A percentile compares a stretch with the other conserved stretches of the same genome.
Evolutionary conservation across 2,113 vertebrate genomes (phyloP).

Genomic region (Nerophis lumbriciformis): DNA sequence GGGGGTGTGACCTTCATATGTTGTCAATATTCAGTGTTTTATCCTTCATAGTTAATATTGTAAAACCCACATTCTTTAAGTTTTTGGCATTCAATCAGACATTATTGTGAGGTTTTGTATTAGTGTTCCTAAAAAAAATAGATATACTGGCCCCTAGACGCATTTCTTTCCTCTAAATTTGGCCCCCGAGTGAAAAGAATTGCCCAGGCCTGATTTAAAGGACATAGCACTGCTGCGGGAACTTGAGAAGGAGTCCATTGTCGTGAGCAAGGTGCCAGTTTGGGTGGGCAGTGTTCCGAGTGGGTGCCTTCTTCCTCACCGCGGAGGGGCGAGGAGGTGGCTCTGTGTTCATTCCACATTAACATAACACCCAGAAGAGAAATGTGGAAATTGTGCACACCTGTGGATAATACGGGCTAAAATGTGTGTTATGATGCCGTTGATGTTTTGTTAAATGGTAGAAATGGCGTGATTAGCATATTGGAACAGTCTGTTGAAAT

Average conservation of each 20-base stretch:
- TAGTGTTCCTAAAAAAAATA: too few relatives aligned
- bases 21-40: too few relatives aligned
- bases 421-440: constrained; percentile 28
- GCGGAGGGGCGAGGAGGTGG: constrained; percentile 25
- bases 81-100: too few relatives aligned
- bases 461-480: constrained; percentile 33
- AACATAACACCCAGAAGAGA: constrained; percentile 28
- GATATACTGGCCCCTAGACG: too few relatives aligned
- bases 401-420: constrained; percentile 24
- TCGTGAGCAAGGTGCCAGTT: constrained; percentile 63
- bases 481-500: not conserved
- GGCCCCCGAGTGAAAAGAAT: too few relatives aligned
- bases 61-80: too few relatives aligned
- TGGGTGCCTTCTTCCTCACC: constrained; percentile 59
- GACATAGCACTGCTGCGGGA: constrained; percentile 51
- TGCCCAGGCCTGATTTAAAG: not conserved
- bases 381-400: constrained; percentile 17
- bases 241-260: constrained; percentile 61
- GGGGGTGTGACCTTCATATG: too few relatives aligned
- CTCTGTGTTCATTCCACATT: constrained; percentile 55
- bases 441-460: constrained; percentile 39
- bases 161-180: too few relatives aligned
- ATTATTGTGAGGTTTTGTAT: too few relatives aligned
- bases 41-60: too few relatives aligned
- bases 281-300: constrained; percentile 67